Evolutionary conservation across 1,140 invertebrate species (phyloP).

Genomic region (Propsilocerus akamusi): DNA sequence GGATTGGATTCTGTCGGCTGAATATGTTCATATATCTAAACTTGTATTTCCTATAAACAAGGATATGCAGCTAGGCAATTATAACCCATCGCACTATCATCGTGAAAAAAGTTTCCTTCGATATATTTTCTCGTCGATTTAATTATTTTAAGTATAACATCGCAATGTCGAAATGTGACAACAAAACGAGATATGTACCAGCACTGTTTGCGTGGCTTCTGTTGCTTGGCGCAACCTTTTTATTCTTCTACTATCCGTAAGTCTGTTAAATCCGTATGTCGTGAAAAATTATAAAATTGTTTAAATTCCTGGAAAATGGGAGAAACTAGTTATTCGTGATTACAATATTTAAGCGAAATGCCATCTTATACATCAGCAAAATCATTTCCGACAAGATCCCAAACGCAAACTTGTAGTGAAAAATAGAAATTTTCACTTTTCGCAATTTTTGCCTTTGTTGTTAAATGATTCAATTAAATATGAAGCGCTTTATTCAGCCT

Average conservation of each 20-base stretch:
- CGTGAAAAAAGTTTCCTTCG: too few species aligned
- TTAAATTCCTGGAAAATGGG: not conserved
- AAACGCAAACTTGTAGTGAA: too few species aligned
- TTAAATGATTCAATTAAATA: not conserved
- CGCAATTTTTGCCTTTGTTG: not conserved
- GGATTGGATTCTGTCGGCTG: too few species aligned
- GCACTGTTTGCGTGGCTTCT: slow-evolving; percentile 91
- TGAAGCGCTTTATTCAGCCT: not conserved
- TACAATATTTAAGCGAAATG: not conserved
- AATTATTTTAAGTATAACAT: too few species aligned
- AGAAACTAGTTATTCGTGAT: slow-evolving; percentile 2
- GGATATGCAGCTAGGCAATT: too few species aligned
- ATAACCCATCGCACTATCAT: too few species aligned
- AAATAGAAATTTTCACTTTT: slow-evolving; percentile 23
- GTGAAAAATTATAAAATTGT: not conserved
- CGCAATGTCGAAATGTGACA: too few species aligned
- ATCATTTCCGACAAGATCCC: not conserved
- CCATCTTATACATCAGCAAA: slow-evolving; percentile 12
- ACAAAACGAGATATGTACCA: slow-evolving; percentile 80
- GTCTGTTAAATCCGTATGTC: slow-evolving; percentile 28
- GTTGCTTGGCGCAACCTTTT: slow-evolving; percentile 69
- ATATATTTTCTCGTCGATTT: too few species aligned
- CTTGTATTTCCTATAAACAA: too few species aligned
- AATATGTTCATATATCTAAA: too few species aligned
- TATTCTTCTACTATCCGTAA: slow-evolving; percentile 96